Evolutionary conservation across 1,140 invertebrate genomes (phyloP).

Genomic region (Aradophagus sp.): DNA sequence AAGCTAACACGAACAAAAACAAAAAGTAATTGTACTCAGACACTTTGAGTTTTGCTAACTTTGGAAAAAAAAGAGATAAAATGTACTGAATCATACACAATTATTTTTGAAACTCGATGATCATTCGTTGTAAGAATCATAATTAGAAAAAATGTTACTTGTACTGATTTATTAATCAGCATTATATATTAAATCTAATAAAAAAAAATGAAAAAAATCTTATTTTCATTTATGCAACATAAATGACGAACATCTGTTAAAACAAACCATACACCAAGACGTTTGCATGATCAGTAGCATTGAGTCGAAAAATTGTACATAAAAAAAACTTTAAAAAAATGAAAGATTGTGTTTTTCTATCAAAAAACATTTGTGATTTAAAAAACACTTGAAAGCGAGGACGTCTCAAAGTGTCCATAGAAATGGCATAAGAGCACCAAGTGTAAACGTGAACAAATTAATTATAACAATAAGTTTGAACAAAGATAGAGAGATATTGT

Average conservation of each 20-base stretch:
- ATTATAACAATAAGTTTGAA: conserved; percentile 31
- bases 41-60: conserved; percentile 22
- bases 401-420: conserved; percentile 37
- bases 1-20: too few species aligned
- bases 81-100: background rate
- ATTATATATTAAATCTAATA: conserved; percentile 2
- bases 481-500: conserved; percentile 29
- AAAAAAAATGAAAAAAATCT: conserved; percentile 3
- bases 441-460: conserved; percentile 43
- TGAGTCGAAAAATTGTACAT: conserved; percentile 19
- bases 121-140: conserved; percentile 4
- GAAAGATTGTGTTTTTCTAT: conserved; percentile 10
- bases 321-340: conserved; percentile 3
- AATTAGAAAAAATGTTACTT: conserved; percentile 1
- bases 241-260: conserved; percentile 17
- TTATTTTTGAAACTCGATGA: background rate
- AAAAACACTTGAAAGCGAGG: conserved; percentile 38
- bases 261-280: conserved; percentile 22
- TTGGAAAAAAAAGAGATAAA: conserved; percentile 7
- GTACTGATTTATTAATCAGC: too few species aligned
- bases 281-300: conserved; percentile 12
- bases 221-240: conserved; percentile 3
- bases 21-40: conserved; percentile 3
- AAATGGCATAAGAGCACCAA: conserved; percentile 21
- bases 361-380: conserved; percentile 27